Percentiles rank a stretch among this genome's conserved stretches.
Evolutionary conservation across 1,140 invertebrate species (phyloP).

Genomic region (Drosophila sucinea): DNA sequence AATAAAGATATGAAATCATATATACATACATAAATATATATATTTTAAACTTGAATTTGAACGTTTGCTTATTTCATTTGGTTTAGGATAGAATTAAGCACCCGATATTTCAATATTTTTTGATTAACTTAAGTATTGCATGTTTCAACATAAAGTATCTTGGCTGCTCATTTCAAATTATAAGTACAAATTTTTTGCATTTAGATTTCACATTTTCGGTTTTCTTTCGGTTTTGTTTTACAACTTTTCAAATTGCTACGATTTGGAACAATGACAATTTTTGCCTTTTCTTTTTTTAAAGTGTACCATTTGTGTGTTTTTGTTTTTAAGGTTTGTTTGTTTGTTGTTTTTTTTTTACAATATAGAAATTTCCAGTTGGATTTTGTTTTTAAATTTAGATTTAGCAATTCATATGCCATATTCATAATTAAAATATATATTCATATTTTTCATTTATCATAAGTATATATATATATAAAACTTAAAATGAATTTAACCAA

Average conservation of each 20-base stretch:
- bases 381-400: slow-evolving; percentile 7
- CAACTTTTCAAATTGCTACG: slow-evolving; percentile 57
- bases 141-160: slow-evolving; percentile 19
- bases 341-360: slow-evolving; percentile 24
- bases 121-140: slow-evolving; percentile 45
- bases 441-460: slow-evolving; percentile 52
- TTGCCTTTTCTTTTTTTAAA: slow-evolving; percentile 13
- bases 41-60: not conserved
- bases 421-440: slow-evolving; percentile 68
- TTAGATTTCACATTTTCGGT: slow-evolving; percentile 17
- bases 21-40: not conserved
- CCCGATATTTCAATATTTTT: slow-evolving; percentile 11
- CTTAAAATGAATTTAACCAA: slow-evolving; percentile 78
- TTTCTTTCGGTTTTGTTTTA: not conserved
- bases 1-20: slow-evolving; percentile 21
- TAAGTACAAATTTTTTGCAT: slow-evolving; percentile 48
- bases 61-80: not conserved
- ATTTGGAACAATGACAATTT: slow-evolving; percentile 31
- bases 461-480: slow-evolving; percentile 55
- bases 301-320: slow-evolving; percentile 34
- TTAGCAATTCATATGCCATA: slow-evolving; percentile 47
- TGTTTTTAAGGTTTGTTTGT: slow-evolving; percentile 41
- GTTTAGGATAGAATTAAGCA: not conserved
- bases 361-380: slow-evolving; percentile 12
- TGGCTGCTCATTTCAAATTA: slow-evolving; percentile 13